A percentile compares a stretch with the other conserved stretches of the same genome.
Conservation (phyloP, 1,140 invertebrate species). For the Zaprionus nigranus region DNA sequence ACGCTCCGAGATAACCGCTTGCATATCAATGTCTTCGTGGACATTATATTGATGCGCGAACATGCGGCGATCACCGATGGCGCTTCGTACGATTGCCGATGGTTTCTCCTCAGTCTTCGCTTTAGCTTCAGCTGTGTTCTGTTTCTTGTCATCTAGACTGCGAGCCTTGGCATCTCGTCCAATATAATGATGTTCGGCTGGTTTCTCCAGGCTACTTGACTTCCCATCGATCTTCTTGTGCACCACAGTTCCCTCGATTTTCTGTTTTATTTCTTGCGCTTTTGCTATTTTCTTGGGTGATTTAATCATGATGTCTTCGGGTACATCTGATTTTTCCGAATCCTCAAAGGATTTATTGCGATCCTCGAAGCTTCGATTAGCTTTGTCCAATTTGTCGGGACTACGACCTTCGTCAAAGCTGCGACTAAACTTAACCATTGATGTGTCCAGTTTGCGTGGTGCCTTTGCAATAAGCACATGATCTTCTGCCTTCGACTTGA, state of each 20-base stretch:
- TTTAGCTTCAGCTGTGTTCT: constrained; percentile 55
- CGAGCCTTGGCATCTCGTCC: constrained; percentile 87
- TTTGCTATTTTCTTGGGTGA: constrained; percentile 87
- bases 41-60: constrained; percentile 81
- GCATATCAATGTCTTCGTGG: constrained; percentile 86
- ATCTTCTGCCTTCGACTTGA: constrained; percentile 87
- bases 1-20: constrained; percentile 87
- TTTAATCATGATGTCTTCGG: constrained; percentile 85
- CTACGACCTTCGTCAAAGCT: constrained; percentile 88
- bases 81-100: constrained; percentile 53
- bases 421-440: constrained; percentile 88
- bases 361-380: constrained; percentile 87
- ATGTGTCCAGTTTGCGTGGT: constrained; percentile 88
- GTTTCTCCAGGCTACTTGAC: constrained; percentile 86
- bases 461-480: constrained; percentile 89
- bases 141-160: constrained; percentile 85
- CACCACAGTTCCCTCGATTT: constrained; percentile 87
- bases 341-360: constrained; percentile 87
- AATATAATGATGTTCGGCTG: constrained; percentile 83
- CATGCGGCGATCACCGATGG: constrained; percentile 79
- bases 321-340: constrained; percentile 86
- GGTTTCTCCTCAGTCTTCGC: constrained; percentile 69
- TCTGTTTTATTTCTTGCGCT: constrained; percentile 87
- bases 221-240: constrained; percentile 86
- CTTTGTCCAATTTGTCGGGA: constrained; percentile 85